Base-by-base conservation (phyloP, 37 sponge, comb jelly and placozoan genomes). In the Amphimedon queenslandica region DNA sequence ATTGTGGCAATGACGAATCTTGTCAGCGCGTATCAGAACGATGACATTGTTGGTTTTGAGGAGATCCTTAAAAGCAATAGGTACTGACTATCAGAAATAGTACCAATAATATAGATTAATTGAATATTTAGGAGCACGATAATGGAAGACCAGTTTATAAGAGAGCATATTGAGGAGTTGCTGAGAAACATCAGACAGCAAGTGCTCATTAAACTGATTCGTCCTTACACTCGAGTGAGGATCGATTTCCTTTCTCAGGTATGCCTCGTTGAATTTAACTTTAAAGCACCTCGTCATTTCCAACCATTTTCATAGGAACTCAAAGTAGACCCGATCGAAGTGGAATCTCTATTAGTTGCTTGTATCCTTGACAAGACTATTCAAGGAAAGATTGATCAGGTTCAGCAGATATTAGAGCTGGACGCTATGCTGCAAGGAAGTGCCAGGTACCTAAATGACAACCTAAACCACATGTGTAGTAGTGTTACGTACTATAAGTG, bases 1-100 rank as follows among this genome's bases (percentile, higher is more conserved):
- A 81, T 96, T 31, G 72, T 93, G 63, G 97, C 97, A 37, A 96
- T 96, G 97, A 96, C 97, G 6, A 96, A 93, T 66, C 77, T 96
- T 32, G 91, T 96, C 58, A 83, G 77, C 63, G 97, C 97, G 25
- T 96, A 96, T 68, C 97, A 96, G 70, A 88, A 86, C 56, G 82
- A 89, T 76, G 97, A 96, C 79, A 96, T 96, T 27, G 56, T 65
- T 6, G 88, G 90, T 71, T 96, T 96, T 84, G 93, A 96, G 77
- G 86, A 85, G 74, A 89, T 96, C 31, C 77, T 96, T 31, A 77
- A 79, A 40, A 79, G 73, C 21, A 91, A 92, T 74, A 85, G 82
- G 75, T 66, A 8, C n/a, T n/a, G n/a, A n/a, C n/a, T n/a, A n/a
- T n/a, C n/a, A n/a, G n/a, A n/a, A n/a, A n/a, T n/a, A n/a, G n/a